These are phyloP conservation scores for Cyrtonyx montezumae DNA, from an alignment of 2,113 vertebrate species.

Conservation along the genomic window DNA sequence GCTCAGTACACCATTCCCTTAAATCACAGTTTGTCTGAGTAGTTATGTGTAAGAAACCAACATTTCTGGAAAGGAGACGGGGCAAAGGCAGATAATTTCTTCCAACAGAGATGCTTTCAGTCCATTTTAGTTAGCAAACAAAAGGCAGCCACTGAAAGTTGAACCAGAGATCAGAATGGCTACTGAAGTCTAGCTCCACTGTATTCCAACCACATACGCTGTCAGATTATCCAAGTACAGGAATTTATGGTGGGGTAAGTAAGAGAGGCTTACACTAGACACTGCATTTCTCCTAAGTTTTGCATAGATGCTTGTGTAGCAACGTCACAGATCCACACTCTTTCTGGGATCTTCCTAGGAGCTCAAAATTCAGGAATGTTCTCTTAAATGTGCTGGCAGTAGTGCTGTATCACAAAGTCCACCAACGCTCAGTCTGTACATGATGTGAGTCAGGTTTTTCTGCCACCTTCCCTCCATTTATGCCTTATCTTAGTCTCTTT, in stretches of 20 bases:
- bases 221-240: background rate
- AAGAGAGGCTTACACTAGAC: background rate
- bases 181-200: background rate
- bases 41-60: fast-evolving
- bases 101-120: background rate
- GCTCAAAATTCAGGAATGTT: background rate
- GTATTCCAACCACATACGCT: background rate
- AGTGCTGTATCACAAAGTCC: background rate
- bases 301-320: background rate
- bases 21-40: background rate
- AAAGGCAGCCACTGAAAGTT: background rate
- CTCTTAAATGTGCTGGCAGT: background rate
- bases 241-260: background rate
- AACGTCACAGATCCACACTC: background rate
- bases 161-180: fast-evolving
- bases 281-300: background rate
- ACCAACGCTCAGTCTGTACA: background rate
- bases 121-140: background rate
- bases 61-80: background rate
- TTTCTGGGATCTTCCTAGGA: background rate
- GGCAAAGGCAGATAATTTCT: background rate
- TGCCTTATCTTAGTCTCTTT: background rate
- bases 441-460: background rate
- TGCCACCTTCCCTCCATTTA: background rate
- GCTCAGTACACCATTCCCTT: background rate